A percentile compares a stretch with the other conserved stretches of the same genome.
Evolutionary conservation across 2,113 vertebrate genomes (phyloP).

Genomic region (Mustela lutreola): DNA sequence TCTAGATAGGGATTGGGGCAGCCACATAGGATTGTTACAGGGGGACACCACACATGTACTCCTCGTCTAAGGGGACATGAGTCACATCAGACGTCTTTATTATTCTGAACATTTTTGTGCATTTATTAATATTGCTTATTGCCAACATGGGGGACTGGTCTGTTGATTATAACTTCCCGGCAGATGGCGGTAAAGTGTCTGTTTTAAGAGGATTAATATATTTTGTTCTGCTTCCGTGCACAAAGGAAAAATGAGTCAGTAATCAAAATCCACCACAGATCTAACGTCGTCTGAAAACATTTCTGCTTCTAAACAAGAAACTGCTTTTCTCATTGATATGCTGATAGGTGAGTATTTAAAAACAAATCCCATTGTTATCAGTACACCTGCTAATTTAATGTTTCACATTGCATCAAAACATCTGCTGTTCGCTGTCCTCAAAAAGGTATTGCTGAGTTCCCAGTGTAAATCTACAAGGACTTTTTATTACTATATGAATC

Average conservation of each 20-base stretch:
- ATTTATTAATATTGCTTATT: constrained; percentile 9
- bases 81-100: neutral
- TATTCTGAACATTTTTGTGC: neutral
- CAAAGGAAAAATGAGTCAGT: constrained; percentile 47
- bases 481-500: neutral
- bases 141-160: neutral
- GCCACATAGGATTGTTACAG: neutral
- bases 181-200: constrained; percentile 64
- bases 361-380: neutral
- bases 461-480: neutral
- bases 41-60: neutral
- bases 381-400: neutral
- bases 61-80: neutral
- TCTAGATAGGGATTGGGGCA: neutral
- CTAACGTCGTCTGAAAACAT: constrained; percentile 23
- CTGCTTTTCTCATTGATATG: constrained; percentile 3
- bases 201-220: neutral
- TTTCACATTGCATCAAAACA: neutral
- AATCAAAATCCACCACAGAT: neutral
- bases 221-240: neutral
- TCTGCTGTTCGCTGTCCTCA: neutral
- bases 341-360: constrained; percentile 2
- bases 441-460: neutral
- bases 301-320: constrained; percentile 37
- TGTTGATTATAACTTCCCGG: constrained; percentile 21